Evolutionary conservation across 2,797 vertebrate genomes (phyloP).

Genomic region (Fundulus diaphanus): DNA sequence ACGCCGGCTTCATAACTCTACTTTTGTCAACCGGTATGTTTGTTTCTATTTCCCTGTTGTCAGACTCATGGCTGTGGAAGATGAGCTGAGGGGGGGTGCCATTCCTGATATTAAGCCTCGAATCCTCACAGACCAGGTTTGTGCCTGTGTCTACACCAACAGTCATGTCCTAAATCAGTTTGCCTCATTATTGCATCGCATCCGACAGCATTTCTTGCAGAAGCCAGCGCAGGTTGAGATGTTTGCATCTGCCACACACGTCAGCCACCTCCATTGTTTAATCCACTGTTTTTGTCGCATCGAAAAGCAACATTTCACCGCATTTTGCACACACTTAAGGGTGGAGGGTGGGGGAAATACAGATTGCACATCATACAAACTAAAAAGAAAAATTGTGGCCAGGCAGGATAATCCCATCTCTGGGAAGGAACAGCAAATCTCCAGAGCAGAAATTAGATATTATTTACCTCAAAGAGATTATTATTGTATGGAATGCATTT

Average conservation of each 20-base stretch:
- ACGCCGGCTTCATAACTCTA: conserved; percentile 80
- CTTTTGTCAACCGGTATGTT: conserved; percentile 75
- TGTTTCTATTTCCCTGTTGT: conserved; percentile 79
- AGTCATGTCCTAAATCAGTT: conserved; percentile 66
- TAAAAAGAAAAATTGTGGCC: neutral
- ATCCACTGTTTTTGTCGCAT: conserved; percentile 50
- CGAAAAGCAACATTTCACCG: conserved; percentile 49
- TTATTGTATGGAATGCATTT: conserved; percentile 30
- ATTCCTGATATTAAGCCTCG: conserved; percentile 91
- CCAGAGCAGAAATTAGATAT: conserved; percentile 24
- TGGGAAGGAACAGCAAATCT: conserved; percentile 43
- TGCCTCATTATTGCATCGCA: conserved; percentile 71
- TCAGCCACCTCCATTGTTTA: conserved; percentile 60
- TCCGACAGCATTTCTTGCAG: conserved; percentile 57
- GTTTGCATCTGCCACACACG: conserved; percentile 50
- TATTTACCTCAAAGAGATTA: conserved; percentile 33
- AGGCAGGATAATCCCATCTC: neutral
- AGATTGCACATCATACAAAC: conserved; percentile 20
- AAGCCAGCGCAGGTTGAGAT: conserved; percentile 52
- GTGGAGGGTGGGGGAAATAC: neutral
- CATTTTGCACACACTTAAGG: conserved; percentile 26
- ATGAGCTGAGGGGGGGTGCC: conserved; percentile 97
- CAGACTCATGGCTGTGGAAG: conserved; percentile 99
- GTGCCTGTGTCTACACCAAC: conserved; percentile 77
- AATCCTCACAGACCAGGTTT: conserved; percentile 97